Evolutionary conservation across 2,113 vertebrate species (phyloP).

Genomic region (Perca schrenkii): DNA sequence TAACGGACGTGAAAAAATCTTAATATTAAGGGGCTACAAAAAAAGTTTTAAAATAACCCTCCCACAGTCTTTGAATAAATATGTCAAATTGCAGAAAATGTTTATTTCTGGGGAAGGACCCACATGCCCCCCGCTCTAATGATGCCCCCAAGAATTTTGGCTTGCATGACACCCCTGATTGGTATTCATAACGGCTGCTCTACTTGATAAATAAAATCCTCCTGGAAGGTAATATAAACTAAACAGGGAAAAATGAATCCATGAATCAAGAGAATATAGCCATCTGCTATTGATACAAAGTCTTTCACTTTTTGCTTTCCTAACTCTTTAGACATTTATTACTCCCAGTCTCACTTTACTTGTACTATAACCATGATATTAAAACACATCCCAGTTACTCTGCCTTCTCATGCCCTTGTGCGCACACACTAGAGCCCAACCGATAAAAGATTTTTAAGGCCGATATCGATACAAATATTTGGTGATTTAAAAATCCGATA

Average conservation of each 20-base stretch:
- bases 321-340: constrained; percentile 27
- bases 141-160: too few species aligned
- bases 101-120: too few species aligned
- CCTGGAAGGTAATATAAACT: neutral
- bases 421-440: too few species aligned
- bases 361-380: neutral
- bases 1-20: neutral
- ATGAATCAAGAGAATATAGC: constrained; percentile 6
- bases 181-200: neutral
- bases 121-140: too few species aligned
- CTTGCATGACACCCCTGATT: too few species aligned
- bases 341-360: neutral
- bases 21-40: neutral
- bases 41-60: neutral
- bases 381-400: constrained; percentile 24
- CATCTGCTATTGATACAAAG: constrained; percentile 9
- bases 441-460: too few species aligned
- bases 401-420: neutral
- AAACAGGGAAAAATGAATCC: neutral
- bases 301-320: constrained; percentile 5
- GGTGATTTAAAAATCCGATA: too few species aligned
- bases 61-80: neutral
- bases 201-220: neutral
- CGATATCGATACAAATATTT: too few species aligned
- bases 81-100: too few species aligned